These are phyloP conservation scores for Cheirogaleus medius DNA, from an alignment of 2,113 vertebrate genomes.

Conservation along the genomic window DNA sequence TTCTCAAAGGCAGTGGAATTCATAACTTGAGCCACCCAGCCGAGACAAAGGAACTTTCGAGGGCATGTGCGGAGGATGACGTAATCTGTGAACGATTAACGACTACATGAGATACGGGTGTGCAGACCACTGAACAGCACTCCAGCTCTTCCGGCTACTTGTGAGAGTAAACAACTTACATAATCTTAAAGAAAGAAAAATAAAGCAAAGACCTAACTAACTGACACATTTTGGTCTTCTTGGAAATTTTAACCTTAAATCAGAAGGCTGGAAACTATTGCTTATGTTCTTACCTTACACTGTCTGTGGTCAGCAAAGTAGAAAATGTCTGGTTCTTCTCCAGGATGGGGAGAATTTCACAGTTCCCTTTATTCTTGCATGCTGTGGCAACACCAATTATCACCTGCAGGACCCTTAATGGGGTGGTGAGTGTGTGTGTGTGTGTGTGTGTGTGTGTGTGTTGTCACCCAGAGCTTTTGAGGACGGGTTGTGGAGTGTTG, in stretches of 20 bases:
- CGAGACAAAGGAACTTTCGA: neutral
- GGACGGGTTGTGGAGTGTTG: neutral
- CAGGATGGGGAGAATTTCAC: neutral
- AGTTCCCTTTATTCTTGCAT: neutral
- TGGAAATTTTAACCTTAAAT: slow-evolving; percentile 43
- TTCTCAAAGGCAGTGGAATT: neutral
- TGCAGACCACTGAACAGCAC: neutral
- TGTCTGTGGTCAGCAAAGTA: neutral
- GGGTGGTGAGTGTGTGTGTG: neutral
- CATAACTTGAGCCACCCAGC: neutral
- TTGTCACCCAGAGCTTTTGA: neutral
- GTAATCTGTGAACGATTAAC: neutral
- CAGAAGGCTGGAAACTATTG: neutral
- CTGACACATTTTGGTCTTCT: slow-evolving; percentile 9
- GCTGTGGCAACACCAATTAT: slow-evolving; percentile 56
- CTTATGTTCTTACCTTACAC: neutral
- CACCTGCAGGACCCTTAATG: slow-evolving; percentile 26
- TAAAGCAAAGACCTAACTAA: neutral
- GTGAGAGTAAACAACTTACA: slow-evolving; percentile 60
- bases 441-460: neutral
- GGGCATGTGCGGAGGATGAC: neutral
- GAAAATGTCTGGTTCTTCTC: neutral
- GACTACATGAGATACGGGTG: neutral
- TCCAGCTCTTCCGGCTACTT: neutral
- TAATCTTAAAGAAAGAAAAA: neutral